Conservation (phyloP, 2,888 invertebrate genomes). For the Agrochola lychnidis region DNA sequence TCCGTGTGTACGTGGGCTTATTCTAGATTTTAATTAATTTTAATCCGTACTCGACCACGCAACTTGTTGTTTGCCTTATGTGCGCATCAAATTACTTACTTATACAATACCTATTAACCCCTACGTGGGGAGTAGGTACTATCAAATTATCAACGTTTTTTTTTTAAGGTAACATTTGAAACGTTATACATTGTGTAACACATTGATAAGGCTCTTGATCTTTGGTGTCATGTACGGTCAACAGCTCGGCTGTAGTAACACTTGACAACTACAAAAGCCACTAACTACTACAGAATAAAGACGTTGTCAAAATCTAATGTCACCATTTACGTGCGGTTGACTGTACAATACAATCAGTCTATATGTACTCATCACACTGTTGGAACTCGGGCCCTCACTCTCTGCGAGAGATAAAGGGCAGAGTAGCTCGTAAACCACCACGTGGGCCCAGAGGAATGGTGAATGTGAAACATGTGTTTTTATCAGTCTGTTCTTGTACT, state of each 20-base stretch:
- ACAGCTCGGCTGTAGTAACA: background rate
- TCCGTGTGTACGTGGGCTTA: no score
- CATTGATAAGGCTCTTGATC: slow-evolving; percentile 5
- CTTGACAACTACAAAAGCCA: background rate
- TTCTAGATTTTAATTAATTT: no score
- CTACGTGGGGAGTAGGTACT: background rate
- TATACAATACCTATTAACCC: background rate
- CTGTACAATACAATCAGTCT: background rate
- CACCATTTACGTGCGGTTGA: background rate
- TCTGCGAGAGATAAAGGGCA: background rate
- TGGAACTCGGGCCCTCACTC: background rate
- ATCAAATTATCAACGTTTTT: background rate
- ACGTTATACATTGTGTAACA: background rate
- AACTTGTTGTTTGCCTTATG: background rate
- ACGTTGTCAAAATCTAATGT: background rate
- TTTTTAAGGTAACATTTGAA: background rate
- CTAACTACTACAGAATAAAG: background rate
- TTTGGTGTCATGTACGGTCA: background rate
- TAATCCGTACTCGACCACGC: background rate
- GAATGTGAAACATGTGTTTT: no score
- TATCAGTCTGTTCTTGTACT: background rate
- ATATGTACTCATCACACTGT: no score
- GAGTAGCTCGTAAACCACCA: background rate
- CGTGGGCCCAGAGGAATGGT: background rate
- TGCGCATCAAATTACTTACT: background rate